Conservation (phyloP, 2,888 invertebrate genomes). For the Blastobasis adustella region DNA sequence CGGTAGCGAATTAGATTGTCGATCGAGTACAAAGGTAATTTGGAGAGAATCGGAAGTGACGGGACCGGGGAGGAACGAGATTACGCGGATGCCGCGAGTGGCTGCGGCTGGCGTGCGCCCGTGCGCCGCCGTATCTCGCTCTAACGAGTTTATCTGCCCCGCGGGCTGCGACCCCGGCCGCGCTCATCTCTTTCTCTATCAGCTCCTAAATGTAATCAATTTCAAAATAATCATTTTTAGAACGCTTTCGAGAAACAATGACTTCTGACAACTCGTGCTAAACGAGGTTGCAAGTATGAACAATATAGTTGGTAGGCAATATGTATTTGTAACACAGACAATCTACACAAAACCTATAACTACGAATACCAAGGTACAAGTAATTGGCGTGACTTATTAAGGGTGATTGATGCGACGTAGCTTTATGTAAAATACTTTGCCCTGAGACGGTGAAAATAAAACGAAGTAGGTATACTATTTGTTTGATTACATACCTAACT, state of each 20-base stretch:
- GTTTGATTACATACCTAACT: conserved; percentile 39
- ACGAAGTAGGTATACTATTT: not conserved
- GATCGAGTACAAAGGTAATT: conserved; percentile 65
- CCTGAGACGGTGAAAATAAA: no score
- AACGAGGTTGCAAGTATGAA: no score
- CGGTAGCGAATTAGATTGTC: conserved; percentile 59
- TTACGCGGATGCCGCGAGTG: conserved; percentile 50
- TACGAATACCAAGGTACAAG: no score
- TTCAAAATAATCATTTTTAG: conserved; percentile 26
- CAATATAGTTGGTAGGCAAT: no score
- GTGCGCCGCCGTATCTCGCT: conserved; percentile 50
- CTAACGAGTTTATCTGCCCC: conserved; percentile 73
- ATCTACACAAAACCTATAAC: no score
- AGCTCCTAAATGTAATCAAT: conserved; percentile 53
- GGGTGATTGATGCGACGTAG: no score
- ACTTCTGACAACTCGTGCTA: no score
- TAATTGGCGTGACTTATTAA: no score
- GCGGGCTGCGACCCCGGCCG: conserved; percentile 55
- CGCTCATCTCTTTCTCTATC: conserved; percentile 58
- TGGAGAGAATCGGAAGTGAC: conserved; percentile 57
- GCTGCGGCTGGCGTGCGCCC: conserved; percentile 35
- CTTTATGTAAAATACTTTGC: not conserved
- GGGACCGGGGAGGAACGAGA: conserved; percentile 63
- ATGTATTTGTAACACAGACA: no score
- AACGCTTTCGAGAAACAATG: not conserved